Conservation (phyloP, 2,797 vertebrate species). For the Liasis olivaceus region DNA sequence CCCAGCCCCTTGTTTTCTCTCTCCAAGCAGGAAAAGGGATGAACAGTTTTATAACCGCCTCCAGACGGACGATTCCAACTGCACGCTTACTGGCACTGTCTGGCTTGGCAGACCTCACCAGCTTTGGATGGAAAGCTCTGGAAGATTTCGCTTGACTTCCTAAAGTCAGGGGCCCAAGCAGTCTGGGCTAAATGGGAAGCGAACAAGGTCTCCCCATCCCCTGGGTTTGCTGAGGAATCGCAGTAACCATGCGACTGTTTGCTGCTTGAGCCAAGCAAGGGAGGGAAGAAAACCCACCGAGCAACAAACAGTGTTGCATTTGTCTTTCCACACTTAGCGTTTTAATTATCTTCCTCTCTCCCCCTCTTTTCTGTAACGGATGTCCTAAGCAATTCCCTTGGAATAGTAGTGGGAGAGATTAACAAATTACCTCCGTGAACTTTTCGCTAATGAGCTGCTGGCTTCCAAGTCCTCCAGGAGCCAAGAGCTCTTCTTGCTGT, state of each 20-base stretch:
- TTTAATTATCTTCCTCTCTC: background rate
- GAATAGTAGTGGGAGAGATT: background rate
- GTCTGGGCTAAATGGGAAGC: background rate
- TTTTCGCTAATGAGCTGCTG: constrained; percentile 12
- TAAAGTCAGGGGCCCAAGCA: background rate
- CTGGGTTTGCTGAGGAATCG: background rate
- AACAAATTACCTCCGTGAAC: background rate
- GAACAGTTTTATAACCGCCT: accelerated
- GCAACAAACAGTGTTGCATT: background rate
- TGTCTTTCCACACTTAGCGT: background rate
- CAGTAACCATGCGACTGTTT: background rate
- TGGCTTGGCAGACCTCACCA: accelerated
- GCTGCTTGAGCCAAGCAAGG: accelerated
- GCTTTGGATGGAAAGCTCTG: accelerated
- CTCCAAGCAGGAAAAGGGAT: background rate
- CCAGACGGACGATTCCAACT: constrained; percentile 15
- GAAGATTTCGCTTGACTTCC: accelerated
- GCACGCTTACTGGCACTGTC: background rate
- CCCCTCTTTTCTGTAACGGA: background rate
- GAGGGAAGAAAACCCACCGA: accelerated
- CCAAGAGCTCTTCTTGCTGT: background rate
- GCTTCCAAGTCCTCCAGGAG: background rate
- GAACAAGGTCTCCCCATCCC: background rate
- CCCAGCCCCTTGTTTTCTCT: background rate
- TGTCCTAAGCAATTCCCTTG: background rate